A percentile compares a stretch with the other conserved stretches of the same genome.
Evolutionary conservation across 2,888 invertebrate species (phyloP).

Genomic region (Lycaena phlaeas): DNA sequence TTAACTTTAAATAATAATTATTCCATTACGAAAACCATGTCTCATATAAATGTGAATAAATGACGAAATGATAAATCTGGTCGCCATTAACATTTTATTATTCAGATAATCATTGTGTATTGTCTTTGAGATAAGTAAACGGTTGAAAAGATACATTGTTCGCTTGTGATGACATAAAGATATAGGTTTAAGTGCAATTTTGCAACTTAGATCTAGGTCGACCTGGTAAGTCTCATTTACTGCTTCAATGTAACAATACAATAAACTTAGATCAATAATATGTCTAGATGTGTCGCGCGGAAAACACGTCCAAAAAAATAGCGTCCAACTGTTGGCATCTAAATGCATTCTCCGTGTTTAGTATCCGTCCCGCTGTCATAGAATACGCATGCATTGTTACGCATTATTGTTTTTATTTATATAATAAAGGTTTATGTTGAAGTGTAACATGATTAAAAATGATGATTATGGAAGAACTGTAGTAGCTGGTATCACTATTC

Average conservation of each 20-base stretch:
- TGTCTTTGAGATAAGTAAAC: background rate
- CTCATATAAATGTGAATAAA: background rate
- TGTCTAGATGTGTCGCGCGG: too few relatives aligned
- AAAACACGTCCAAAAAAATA: too few relatives aligned
- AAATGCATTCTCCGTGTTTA: too few relatives aligned
- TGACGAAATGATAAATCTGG: background rate
- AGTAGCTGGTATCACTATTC: too few relatives aligned
- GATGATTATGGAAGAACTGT: background rate
- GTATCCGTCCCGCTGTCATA: too few relatives aligned
- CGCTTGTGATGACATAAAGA: slow-evolving; percentile 1
- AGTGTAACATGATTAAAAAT: too few relatives aligned
- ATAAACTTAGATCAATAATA: background rate
- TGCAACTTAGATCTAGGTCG: background rate
- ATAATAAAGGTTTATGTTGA: too few relatives aligned
- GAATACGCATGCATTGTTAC: too few relatives aligned
- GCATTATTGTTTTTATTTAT: too few relatives aligned
- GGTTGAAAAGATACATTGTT: background rate
- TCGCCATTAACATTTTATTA: background rate
- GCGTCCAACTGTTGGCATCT: too few relatives aligned
- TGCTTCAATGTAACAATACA: background rate
- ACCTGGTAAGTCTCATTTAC: background rate
- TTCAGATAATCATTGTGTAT: background rate
- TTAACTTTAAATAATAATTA: background rate
- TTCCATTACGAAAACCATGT: background rate
- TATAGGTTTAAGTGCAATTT: slow-evolving; percentile 1